These are phyloP conservation scores for Pseudoips prasinana DNA, from an alignment of 2,888 invertebrate species.

Conservation along the genomic window DNA sequence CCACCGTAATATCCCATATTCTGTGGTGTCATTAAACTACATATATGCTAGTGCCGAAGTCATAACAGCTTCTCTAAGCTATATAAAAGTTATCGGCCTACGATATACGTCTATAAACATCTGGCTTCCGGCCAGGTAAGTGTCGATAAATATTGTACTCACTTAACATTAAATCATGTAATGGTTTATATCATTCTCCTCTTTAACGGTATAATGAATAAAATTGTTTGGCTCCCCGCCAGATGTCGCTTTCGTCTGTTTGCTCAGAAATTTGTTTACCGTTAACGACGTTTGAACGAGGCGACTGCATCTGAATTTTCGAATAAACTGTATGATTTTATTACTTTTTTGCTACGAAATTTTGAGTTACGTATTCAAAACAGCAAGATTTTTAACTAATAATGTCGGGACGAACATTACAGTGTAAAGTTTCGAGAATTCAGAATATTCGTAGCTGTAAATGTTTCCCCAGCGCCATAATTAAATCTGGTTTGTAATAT, in stretches of 20 bases:
- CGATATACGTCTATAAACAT: conserved; percentile 19
- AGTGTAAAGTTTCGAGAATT: too few relatives aligned
- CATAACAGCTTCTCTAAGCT: conserved; percentile 21
- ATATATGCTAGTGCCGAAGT: conserved; percentile 9
- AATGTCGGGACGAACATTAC: too few relatives aligned
- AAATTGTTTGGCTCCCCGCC: conserved; percentile 28
- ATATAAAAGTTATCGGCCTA: conserved; percentile 29
- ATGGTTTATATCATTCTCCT: conserved; percentile 28
- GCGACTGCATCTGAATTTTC: conserved; percentile 30
- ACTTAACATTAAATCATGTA: conserved; percentile 30
- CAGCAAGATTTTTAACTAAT: too few relatives aligned
- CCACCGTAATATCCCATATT: conserved; percentile 18
- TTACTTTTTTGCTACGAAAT: too few relatives aligned
- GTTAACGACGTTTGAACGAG: conserved; percentile 33
- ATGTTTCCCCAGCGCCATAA: too few relatives aligned
- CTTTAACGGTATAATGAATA: conserved; percentile 28
- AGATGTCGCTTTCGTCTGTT: conserved; percentile 26
- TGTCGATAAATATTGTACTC: conserved; percentile 28
- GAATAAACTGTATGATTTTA: too few relatives aligned
- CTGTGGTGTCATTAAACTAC: conserved; percentile 26
- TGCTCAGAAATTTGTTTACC: conserved; percentile 21
- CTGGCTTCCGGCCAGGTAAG: conserved; percentile 31
- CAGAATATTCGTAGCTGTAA: too few relatives aligned
- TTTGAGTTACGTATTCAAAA: too few relatives aligned
- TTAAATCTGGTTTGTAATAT: too few relatives aligned